Percentiles rank a stretch among this genome's conserved stretches.
Conservation (phyloP, 2,888 invertebrate species). For the Ectemnius cavifrons region DNA sequence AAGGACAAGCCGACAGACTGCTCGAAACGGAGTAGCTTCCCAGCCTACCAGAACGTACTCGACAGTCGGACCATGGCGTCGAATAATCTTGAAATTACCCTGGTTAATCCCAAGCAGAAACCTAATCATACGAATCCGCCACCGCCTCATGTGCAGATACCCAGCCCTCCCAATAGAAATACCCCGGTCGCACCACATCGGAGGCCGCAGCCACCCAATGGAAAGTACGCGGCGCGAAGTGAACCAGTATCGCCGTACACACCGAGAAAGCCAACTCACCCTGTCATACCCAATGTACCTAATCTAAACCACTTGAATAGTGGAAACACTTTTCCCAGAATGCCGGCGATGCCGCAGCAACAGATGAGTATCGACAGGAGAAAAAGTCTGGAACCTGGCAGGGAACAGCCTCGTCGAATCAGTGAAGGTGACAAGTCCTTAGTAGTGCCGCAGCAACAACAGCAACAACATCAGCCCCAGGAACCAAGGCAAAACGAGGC, state of each 20-base stretch:
- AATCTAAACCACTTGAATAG: conserved; percentile 73
- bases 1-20: conserved; percentile 61
- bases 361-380: conserved; percentile 67
- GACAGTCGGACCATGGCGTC: conserved; percentile 81
- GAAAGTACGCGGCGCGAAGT: conserved; percentile 80
- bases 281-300: conserved; percentile 75
- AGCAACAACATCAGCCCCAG: conserved; percentile 56
- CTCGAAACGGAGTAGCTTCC: conserved; percentile 59
- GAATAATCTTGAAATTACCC: conserved; percentile 84
- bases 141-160: conserved; percentile 48
- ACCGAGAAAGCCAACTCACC: conserved; percentile 69
- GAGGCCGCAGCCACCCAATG: conserved; percentile 78
- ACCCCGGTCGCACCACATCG: conserved; percentile 45
- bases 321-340: conserved; percentile 52
- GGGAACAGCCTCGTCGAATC: conserved; percentile 63
- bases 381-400: conserved; percentile 59
- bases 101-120: conserved; percentile 80
- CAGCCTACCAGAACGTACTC: conserved; percentile 72
- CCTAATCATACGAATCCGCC: conserved; percentile 37
- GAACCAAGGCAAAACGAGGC: conserved; percentile 50
- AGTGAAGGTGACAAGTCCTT: conserved; percentile 71
- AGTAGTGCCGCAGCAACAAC: conserved; percentile 50
- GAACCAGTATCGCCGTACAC: conserved; percentile 76
- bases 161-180: conserved; percentile 56
- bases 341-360: conserved; percentile 54